A percentile compares a stretch with the other conserved stretches of the same genome.
Conservation (phyloP, 2,888 invertebrate genomes). For the Drosophila gaucha region DNA sequence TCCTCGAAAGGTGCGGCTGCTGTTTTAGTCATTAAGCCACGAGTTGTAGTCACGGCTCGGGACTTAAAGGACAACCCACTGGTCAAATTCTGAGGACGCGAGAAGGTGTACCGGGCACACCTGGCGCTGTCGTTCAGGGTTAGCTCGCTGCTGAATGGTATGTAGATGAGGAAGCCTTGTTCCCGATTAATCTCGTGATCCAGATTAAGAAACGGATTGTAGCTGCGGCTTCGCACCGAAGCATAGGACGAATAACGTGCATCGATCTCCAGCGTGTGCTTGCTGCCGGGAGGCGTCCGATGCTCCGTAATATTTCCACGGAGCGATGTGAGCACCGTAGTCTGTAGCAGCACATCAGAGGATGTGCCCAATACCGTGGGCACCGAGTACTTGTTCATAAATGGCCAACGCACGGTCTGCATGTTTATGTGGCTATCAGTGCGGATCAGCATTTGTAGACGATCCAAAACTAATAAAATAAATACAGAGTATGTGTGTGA, state of each 20-base stretch:
- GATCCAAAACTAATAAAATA: slow-evolving; percentile 85
- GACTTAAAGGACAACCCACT: slow-evolving; percentile 84
- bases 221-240: slow-evolving; percentile 85
- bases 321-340: slow-evolving; percentile 87
- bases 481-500: neutral
- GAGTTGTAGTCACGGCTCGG: slow-evolving; percentile 83
- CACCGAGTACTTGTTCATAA: slow-evolving; percentile 86
- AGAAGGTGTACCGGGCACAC: slow-evolving; percentile 82
- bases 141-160: slow-evolving; percentile 86
- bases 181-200: slow-evolving; percentile 89
- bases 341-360: slow-evolving; percentile 85
- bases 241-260: slow-evolving; percentile 87
- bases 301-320: slow-evolving; percentile 89
- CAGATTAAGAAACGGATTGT: slow-evolving; percentile 88
- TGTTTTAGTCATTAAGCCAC: slow-evolving; percentile 82
- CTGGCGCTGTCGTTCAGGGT: slow-evolving; percentile 78
- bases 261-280: slow-evolving; percentile 88
- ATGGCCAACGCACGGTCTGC: slow-evolving; percentile 86
- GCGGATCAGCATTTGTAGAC: slow-evolving; percentile 86
- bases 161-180: slow-evolving; percentile 88
- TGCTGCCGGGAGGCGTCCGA: slow-evolving; percentile 86
- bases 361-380: slow-evolving; percentile 87
- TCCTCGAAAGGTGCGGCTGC: slow-evolving; percentile 81
- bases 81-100: slow-evolving; percentile 83
- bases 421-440: slow-evolving; percentile 88